phyloP scores from a whole-genome alignment of 2,888 invertebrate species.

The Drosophila atripex region DNA sequence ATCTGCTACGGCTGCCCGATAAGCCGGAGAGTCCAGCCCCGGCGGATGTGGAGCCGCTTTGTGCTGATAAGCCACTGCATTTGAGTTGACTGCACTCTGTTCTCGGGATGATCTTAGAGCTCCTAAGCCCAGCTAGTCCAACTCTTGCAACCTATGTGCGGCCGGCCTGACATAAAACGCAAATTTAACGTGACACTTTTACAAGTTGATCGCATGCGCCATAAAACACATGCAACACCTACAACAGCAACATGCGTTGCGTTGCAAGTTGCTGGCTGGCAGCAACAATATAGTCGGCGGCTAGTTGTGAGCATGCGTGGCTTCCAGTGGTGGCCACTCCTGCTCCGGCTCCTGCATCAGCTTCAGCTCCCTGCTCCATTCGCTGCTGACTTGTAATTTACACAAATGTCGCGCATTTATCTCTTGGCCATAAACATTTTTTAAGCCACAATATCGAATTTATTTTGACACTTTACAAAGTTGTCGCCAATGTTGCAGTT shows the following conservation, averaged over 20 bases:
- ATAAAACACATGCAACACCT: slow-evolving; percentile 80
- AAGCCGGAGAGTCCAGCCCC: slow-evolving; percentile 40
- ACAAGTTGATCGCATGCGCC: slow-evolving; percentile 78
- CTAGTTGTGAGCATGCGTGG: slow-evolving; percentile 68
- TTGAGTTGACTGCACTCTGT: slow-evolving; percentile 71
- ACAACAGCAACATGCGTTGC: slow-evolving; percentile 54
- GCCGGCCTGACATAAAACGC: slow-evolving; percentile 68
- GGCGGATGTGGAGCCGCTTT: slow-evolving; percentile 58
- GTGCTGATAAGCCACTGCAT: slow-evolving; percentile 60
- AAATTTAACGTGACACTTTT: slow-evolving; percentile 79
- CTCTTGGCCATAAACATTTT: slow-evolving; percentile 78
- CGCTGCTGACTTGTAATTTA: slow-evolving; percentile 77
- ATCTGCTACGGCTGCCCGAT: slow-evolving; percentile 35
- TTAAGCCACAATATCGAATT: slow-evolving; percentile 80
- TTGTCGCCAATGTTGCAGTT: slow-evolving; percentile 69
- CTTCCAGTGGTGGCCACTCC: slow-evolving; percentile 57
- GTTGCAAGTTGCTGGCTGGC: slow-evolving; percentile 9
- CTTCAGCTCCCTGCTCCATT: slow-evolving; percentile 28
- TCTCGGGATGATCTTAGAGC: slow-evolving; percentile 58
- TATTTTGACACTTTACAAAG: slow-evolving; percentile 80
- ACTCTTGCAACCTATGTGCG: slow-evolving; percentile 30
- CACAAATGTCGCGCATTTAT: slow-evolving; percentile 79
- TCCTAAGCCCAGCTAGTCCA: slow-evolving; percentile 25
- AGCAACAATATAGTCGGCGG: slow-evolving; percentile 30
- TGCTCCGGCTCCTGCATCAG: slow-evolving; percentile 26